These are phyloP conservation scores for Clarias macrocephalus DNA, from an alignment of 2,113 vertebrate genomes.

Conservation along the genomic window DNA sequence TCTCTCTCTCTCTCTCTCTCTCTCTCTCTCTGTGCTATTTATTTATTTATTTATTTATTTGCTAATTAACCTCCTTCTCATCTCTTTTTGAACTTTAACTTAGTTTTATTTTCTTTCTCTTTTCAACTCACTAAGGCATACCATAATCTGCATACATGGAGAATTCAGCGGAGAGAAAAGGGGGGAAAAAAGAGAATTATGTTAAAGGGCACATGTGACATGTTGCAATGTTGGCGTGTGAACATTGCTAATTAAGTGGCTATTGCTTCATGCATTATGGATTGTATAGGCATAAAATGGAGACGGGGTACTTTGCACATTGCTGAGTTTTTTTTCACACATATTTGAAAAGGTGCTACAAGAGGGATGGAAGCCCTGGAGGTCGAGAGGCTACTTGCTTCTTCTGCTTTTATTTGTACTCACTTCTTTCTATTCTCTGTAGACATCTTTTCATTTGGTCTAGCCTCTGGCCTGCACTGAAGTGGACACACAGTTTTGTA, in stretches of 20 bases:
- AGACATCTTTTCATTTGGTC: constrained; percentile 14
- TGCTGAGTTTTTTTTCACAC: not conserved
- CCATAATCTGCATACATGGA: not conserved
- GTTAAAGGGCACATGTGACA: constrained; percentile 4
- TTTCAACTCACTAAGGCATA: not conserved
- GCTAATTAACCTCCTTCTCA: not conserved
- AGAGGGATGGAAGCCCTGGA: not conserved
- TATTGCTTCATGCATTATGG: constrained; percentile 25
- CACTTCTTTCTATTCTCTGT: constrained; percentile 8
- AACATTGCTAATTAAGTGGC: constrained; percentile 22
- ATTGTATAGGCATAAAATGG: constrained; percentile 12
- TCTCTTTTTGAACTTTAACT: not conserved
- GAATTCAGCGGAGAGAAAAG: not conserved
- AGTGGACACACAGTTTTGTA: constrained; percentile 20
- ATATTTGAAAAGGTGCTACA: constrained; percentile 18
- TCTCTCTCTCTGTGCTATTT: too few relatives aligned
- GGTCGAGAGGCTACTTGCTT: constrained; percentile 5
- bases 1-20: too few relatives aligned
- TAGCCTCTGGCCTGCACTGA: constrained; percentile 2
- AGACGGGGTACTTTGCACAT: constrained; percentile 12
- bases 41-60: not conserved
- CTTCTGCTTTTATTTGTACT: constrained; percentile 11
- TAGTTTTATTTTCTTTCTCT: not conserved
- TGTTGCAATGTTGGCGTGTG: constrained; percentile 7
- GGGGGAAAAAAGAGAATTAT: not conserved